Percentiles rank a stretch among this genome's conserved stretches.
These are phyloP conservation scores for Sus scrofa DNA, from an alignment of 2,113 vertebrate genomes.

Conservation along the genomic window DNA sequence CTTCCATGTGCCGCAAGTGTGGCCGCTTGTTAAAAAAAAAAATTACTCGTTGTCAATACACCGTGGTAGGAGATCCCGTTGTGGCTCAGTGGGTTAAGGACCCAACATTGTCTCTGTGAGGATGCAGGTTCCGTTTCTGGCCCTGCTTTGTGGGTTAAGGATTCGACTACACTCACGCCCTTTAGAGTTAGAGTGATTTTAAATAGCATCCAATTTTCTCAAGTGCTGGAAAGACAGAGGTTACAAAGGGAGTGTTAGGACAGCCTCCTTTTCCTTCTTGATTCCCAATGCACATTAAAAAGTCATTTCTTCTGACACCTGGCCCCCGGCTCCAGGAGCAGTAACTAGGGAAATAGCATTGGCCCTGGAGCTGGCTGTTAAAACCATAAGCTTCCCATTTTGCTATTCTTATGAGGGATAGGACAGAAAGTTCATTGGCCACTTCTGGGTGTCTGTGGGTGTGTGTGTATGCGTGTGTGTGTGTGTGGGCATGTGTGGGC, in stretches of 20 bases:
- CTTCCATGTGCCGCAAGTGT: no score
- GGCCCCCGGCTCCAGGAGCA: not conserved
- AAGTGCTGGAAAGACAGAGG: slow-evolving; percentile 52
- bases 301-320: slow-evolving; percentile 34
- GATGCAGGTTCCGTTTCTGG: no score
- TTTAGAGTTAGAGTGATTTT: slow-evolving; percentile 76
- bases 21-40: no score
- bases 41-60: not conserved
- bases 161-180: not conserved
- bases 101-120: no score
- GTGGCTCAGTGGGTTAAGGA: no score
- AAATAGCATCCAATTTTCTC: slow-evolving; percentile 69
- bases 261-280: slow-evolving; percentile 55
- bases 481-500: no score
- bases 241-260: slow-evolving; percentile 62
- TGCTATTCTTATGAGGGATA: not conserved
- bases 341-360: not conserved
- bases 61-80: no score
- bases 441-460: not conserved
- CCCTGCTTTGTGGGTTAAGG: no score
- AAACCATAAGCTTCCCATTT: not conserved
- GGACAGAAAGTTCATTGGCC: not conserved
- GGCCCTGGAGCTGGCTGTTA: not conserved
- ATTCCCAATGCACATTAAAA: slow-evolving; percentile 68
- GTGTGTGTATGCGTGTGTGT: no score